Evolutionary conservation across 2,888 invertebrate species (phyloP), one percentile per base, ranked within the genome.

Genomic region (Nomada fucata): DNA sequence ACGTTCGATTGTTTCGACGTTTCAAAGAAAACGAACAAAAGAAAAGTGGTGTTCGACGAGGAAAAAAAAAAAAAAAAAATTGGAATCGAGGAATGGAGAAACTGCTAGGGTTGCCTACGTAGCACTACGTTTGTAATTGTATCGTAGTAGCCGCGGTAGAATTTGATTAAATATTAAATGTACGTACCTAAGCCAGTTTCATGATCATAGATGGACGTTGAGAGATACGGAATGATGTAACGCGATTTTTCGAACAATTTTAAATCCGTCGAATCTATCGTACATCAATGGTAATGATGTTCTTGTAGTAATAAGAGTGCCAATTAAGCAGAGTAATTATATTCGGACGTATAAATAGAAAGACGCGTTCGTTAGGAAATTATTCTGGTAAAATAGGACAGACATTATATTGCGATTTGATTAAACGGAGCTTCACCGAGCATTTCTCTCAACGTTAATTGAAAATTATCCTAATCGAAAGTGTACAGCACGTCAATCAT

Each of bases 71-170:
- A 36, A 36, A 29, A 36, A 74, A 77, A 83, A 82, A 68, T 69
- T 74, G 78, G 73, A 47, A 65, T 67, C 59, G 61, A 73, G 73
- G 79, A 76, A 86, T 87, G 81, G 82, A 76, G 86, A 88, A 89
- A 89, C 89, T 92, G 91, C 90, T 83, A 86, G 89, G 90, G 85
- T 87, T 86, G 89, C 90, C 90, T 92, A 92, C 89, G 87, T 90
- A 92, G 91, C 90, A 90, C 92, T 92, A 92, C 90, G 52, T 57
- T 80, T 82, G 60, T 81, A 80, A 73, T 73, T 53, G 42, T 65
- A 50, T 80, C 71, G 71, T 47, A 55, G 72, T 79, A 80, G 72
- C 76, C 65, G 76, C 20, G 64, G 69, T 44, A 36, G 55, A 71
- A 63, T 69, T 65, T 76, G 36, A 23, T 55, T 80, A 55, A 71